These are phyloP conservation scores for Sciurus niger DNA, from an alignment of 2,113 vertebrate species.

Conservation along the genomic window DNA sequence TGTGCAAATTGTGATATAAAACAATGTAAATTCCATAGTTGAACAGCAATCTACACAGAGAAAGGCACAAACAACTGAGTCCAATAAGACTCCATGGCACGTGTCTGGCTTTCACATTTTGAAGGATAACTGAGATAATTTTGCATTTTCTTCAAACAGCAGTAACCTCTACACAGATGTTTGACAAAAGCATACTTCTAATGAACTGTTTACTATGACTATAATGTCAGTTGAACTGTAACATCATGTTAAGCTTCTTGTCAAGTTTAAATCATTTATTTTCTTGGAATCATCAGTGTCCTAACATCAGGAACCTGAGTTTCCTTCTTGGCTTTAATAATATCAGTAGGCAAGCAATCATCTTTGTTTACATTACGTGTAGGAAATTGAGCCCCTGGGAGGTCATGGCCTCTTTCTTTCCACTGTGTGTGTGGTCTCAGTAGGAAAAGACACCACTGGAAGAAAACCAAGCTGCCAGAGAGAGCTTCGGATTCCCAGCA, in stretches of 20 bases:
- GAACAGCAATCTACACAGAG: neutral
- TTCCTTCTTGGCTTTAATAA: constrained; percentile 3
- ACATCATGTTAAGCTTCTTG: neutral
- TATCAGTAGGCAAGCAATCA: neutral
- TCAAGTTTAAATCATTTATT: neutral
- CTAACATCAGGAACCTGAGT: neutral
- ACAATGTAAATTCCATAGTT: neutral
- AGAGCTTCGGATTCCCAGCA: neutral
- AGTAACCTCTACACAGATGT: neutral
- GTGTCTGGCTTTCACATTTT: neutral
- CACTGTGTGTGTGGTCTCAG: neutral
- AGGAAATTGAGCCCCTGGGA: neutral
- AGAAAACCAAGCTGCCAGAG: neutral
- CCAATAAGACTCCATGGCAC: neutral
- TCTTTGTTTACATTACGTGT: neutral
- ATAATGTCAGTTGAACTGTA: no score
- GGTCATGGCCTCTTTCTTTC: neutral
- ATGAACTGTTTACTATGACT: neutral
- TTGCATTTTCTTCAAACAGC: neutral
- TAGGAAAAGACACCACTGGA: neutral
- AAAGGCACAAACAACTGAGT: neutral
- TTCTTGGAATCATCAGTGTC: neutral
- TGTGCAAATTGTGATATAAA: neutral
- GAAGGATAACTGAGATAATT: neutral
- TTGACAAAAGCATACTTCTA: constrained; percentile 15